Percentiles rank a stretch among this genome's conserved stretches.
Conservation (phyloP, 2,797 vertebrate genomes). For the Pseudochaenichthys georgianus region DNA sequence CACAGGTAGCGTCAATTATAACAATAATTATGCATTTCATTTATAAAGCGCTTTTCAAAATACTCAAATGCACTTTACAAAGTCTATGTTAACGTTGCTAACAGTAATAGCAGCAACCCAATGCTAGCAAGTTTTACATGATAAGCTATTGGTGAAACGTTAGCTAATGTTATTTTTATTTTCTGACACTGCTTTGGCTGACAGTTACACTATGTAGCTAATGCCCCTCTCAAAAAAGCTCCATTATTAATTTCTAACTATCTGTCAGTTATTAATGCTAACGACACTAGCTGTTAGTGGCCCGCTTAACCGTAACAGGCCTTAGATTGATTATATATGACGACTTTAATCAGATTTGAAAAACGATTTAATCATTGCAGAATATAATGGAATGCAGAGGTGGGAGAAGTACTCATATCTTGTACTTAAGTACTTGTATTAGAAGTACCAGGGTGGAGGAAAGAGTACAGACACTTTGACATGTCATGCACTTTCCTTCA, state of each 20-base stretch:
- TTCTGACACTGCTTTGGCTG: not conserved
- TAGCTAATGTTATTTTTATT: conserved; percentile 9
- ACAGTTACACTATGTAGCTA: not conserved
- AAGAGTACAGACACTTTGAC: too few relatives aligned
- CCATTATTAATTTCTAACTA: too few relatives aligned
- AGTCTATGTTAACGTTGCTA: not conserved
- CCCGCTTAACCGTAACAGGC: conserved; percentile 33
- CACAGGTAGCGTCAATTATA: not conserved
- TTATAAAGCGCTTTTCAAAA: too few relatives aligned
- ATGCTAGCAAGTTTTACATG: not conserved
- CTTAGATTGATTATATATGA: not conserved
- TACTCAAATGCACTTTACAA: too few relatives aligned
- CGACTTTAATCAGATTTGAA: not conserved
- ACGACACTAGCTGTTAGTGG: not conserved
- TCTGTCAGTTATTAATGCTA: not conserved
- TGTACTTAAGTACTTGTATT: too few relatives aligned
- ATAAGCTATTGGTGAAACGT: not conserved
- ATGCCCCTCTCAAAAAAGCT: rapidly evolving
- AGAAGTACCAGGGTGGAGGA: too few relatives aligned
- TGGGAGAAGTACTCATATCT: too few relatives aligned
- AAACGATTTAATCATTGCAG: not conserved
- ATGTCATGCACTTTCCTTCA: too few relatives aligned
- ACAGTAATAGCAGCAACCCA: not conserved
- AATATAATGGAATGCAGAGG: too few relatives aligned
- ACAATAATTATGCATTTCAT: too few relatives aligned